Evolutionary conservation across 2,888 invertebrate species (phyloP), one percentile per base, ranked within the genome.

Genomic region (Xanthia togata): DNA sequence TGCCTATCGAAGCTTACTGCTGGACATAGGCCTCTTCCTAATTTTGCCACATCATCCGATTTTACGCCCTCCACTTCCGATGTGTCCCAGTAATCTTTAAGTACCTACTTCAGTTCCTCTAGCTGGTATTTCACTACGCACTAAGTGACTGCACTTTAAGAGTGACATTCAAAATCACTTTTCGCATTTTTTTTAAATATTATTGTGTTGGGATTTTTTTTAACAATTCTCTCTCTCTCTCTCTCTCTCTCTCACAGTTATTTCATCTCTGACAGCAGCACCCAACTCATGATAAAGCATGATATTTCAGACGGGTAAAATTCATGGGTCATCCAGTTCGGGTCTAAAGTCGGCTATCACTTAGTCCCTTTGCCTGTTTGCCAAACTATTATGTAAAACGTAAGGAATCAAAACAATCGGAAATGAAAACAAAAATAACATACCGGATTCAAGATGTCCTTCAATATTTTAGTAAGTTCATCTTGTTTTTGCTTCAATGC

Each of bases 361-460:
- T 35, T 23, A 23, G 23, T 23, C 23, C 35, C 44, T 8, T 38
- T 14, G 8, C 8, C 23, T 62, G 8, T 23, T 62, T 1, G 4
- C 35, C 35, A 38, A 63, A 38, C 23, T 38, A n/a, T n/a, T 38
- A 63, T 14, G 35, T 38, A n/a, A 63, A 38, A n/a, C 63, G 14
- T 62, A 38, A 63, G 14, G 8, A 63, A 63, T n/a, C 4, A 17
- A 14, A 63, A n/a, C 6, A 11, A 26, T 12, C 3, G 20, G 3
- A 26, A 26, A 5, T 44, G 6, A 44, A 41, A 26, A n/a, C 4
- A 38, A 64, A 17, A 38, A n/a, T 0, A 31, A 65, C 65, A 35
- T 79, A 80, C 79, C 70, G 65, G n/a, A 26, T 62, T 68, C 5
- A 70, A 70, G 8, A 67, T 70, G 9, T 41, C 41, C 3, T 67